Evolutionary conservation across 92 coral and sea anemone species (phyloP).

Genomic region (Parazoanthus darwini): DNA sequence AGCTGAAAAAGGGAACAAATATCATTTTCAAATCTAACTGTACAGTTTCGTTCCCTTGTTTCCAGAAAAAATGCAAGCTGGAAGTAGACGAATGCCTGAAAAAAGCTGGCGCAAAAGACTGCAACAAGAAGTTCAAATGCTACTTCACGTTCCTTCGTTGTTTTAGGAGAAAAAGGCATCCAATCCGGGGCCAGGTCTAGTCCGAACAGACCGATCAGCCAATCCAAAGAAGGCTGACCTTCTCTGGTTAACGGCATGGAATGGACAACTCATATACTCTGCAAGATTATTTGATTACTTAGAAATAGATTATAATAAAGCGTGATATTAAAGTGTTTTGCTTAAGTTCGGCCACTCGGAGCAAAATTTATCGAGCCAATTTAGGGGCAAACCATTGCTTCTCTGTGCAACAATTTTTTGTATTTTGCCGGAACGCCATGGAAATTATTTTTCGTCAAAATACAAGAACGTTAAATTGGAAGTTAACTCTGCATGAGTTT

Average conservation of each 20-base stretch:
- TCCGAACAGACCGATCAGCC: background rate
- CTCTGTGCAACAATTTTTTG: too few relatives aligned
- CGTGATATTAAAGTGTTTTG: too few relatives aligned
- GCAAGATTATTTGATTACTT: too few relatives aligned
- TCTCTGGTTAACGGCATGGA: slow-evolving; percentile 28
- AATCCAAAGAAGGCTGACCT: slow-evolving; percentile 8
- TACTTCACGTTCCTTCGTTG: background rate
- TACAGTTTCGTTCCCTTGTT: background rate
- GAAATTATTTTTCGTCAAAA: too few relatives aligned
- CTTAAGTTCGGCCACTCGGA: too few relatives aligned
- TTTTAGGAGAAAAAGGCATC: background rate
- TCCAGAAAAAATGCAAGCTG: slow-evolving; percentile 14
- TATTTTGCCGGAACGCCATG: too few relatives aligned
- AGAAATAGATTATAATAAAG: too few relatives aligned
- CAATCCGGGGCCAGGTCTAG: background rate
- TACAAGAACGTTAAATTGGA: too few relatives aligned
- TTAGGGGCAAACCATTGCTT: too few relatives aligned
- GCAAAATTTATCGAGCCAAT: too few relatives aligned
- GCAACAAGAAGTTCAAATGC: slow-evolving; percentile 16
- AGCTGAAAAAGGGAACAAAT: too few relatives aligned
- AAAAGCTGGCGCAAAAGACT: background rate
- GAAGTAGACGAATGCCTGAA: background rate
- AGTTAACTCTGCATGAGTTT: too few relatives aligned
- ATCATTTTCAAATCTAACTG: background rate
- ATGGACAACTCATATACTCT: background rate